A percentile compares a stretch with the other conserved stretches of the same genome.
Conservation (phyloP, 2,797 vertebrate genomes). For the Synaphobranchus kaupii region DNA sequence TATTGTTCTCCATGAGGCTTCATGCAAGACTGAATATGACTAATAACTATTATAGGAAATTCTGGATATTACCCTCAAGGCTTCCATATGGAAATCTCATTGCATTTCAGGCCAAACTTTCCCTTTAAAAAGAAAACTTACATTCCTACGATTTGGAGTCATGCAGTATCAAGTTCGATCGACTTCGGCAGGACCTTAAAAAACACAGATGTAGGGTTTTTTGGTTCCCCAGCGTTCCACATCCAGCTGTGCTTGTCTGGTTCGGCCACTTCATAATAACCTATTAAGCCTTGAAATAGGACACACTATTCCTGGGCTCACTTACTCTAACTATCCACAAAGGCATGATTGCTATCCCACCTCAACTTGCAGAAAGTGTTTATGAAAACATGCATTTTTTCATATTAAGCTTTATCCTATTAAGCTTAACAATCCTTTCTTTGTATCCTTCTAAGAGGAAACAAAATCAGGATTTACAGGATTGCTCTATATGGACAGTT, state of each 20-base stretch:
- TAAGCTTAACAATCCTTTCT: neutral
- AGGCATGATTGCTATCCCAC: conserved; percentile 28
- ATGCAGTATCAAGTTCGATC: conserved; percentile 97
- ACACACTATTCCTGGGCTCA: conserved; percentile 72
- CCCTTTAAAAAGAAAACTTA: conserved; percentile 85
- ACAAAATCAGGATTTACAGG: neutral
- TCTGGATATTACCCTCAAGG: conserved; percentile 80
- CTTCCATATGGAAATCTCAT: conserved; percentile 91
- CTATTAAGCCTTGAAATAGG: conserved; percentile 84
- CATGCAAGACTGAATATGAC: conserved; percentile 57
- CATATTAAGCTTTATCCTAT: neutral
- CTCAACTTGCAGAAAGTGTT: conserved; percentile 21
- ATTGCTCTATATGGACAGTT: neutral
- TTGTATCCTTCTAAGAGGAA: neutral
- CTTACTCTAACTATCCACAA: conserved; percentile 52
- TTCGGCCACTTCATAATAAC: conserved; percentile 83
- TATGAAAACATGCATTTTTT: conserved; percentile 23
- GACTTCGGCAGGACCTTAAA: conserved; percentile 90
- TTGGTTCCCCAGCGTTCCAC: conserved; percentile 76
- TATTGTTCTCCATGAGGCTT: conserved; percentile 70
- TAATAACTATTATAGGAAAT: conserved; percentile 85
- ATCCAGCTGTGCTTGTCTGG: conserved; percentile 83
- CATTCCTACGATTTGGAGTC: conserved; percentile 97
- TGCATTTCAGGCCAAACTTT: conserved; percentile 74
- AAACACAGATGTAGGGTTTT: conserved; percentile 80